Percentiles rank a stretch among this genome's conserved stretches.
These are phyloP conservation scores for Chrysina gloriosa DNA, from an alignment of 2,888 invertebrate genomes.

Conservation along the genomic window DNA sequence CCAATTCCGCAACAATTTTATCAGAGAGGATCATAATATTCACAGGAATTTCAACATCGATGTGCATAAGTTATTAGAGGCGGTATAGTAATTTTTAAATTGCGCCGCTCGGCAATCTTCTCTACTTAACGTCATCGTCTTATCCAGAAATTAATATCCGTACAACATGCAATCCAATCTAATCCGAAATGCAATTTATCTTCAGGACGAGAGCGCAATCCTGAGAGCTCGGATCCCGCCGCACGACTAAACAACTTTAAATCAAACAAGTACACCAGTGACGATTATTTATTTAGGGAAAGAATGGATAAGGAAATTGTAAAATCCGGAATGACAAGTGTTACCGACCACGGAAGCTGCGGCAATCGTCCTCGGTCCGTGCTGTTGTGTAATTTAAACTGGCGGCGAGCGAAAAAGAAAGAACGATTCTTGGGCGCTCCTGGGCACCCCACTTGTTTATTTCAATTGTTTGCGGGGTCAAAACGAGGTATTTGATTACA, in stretches of 20 bases:
- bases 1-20: too few species aligned
- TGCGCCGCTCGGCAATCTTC: too few species aligned
- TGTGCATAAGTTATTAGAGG: too few species aligned
- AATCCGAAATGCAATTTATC: neutral
- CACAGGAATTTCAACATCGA: too few species aligned
- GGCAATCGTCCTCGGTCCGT: neutral
- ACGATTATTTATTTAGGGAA: constrained; percentile 13
- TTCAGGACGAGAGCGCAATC: too few species aligned
- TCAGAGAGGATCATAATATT: too few species aligned
- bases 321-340: constrained; percentile 1
- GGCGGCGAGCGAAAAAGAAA: neutral
- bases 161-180: too few species aligned
- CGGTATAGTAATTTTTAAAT: too few species aligned
- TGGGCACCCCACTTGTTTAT: neutral
- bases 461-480: neutral
- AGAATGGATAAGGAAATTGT: constrained; percentile 8
- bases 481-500: neutral
- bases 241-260: neutral
- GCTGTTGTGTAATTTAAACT: neutral
- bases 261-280: neutral
- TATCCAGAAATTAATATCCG: too few species aligned
- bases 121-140: too few species aligned
- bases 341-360: neutral
- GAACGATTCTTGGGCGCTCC: neutral
- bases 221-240: neutral